Base-by-base conservation (phyloP, 2,888 invertebrate genomes). In the Patella caerulea region DNA sequence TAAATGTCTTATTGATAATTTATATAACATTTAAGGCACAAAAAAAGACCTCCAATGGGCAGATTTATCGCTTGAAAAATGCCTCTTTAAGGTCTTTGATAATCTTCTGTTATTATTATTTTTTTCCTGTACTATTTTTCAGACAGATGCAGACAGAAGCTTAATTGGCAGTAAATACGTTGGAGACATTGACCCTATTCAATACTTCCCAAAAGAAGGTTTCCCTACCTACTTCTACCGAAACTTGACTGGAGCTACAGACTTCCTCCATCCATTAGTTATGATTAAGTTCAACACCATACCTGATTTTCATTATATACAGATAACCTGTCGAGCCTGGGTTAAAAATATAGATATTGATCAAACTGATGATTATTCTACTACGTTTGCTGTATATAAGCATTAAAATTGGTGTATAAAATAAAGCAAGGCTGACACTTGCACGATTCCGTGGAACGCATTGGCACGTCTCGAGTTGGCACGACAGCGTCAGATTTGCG, bases 241-340 rank as follows among this genome's bases (percentile, higher is more conserved):
- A 7, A 72, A 56, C 19, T 73, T 78, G 69, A 73, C 52, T n/a
- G 71, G 74, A 4, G 73, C 73, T 19, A 65, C 76, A 1, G 54
- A 77, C 9, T 83, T 85, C 77, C 76, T 85, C 11, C 19, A 73
- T 15, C 86, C 86, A 15, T 82, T 82, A 9, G 85, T 85, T 34
- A 85, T 85, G 85, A 84, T 85, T 0, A 81, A 85, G 70, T 85
- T 86, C 73, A 85, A 83, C 75, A 76, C 81, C 3, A 9, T 85
- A 9, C 71, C 74, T 34, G 80, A 79, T 9, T 73, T 78, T 71
- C 76, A 74, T 34, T 75, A 76, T 5, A 77, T 85, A 17, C 76
- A 81, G 17, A 77, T 86, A 56, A 81, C 79, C 59, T 86, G 86
- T 77, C 82, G 79, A 29, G 85, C 85, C 0, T 86, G 84, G 85